phyloP scores from a whole-genome alignment of 37 sponge, comb jelly and placozoan genomes.

The Hexactinellida sp. region DNA sequence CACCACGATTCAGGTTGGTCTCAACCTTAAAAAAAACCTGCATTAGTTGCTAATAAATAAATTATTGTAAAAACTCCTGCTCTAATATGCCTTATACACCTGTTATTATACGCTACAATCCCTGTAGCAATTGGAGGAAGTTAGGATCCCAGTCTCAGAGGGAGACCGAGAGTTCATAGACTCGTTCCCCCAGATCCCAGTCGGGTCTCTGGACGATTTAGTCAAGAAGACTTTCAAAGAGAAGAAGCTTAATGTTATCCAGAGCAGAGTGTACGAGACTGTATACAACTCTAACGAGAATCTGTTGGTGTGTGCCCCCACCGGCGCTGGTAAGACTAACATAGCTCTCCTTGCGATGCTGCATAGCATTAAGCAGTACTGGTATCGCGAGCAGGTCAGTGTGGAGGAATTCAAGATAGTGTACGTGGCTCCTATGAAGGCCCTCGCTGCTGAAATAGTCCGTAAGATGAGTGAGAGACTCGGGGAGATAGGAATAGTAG shows the following conservation, averaged over 20 bases:
- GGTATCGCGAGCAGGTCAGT: conserved; percentile 42
- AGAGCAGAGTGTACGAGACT: conserved; percentile 64
- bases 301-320: conserved; percentile 87
- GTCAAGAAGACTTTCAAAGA: conserved; percentile 35
- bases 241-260: conserved; percentile 78
- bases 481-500: conserved; percentile 63
- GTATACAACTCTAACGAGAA: conserved; percentile 91
- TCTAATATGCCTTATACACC: no score
- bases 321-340: conserved; percentile 99
- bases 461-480: conserved; percentile 66
- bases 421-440: conserved; percentile 98
- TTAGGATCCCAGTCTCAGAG: conserved; percentile 49
- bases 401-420: conserved; percentile 91
- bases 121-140: conserved; percentile 49
- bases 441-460: conserved; percentile 94
- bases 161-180: background rate
- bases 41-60: no score
- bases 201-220: background rate
- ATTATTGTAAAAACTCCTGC: no score
- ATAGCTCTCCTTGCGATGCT: conserved; percentile 87
- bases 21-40: no score
- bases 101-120: no score
- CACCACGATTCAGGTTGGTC: no score
- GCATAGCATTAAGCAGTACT: conserved; percentile 53
- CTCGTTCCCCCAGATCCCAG: background rate